phyloP scores from a whole-genome alignment of 2,113 vertebrate species.

The Gallinago jamesoni region DNA sequence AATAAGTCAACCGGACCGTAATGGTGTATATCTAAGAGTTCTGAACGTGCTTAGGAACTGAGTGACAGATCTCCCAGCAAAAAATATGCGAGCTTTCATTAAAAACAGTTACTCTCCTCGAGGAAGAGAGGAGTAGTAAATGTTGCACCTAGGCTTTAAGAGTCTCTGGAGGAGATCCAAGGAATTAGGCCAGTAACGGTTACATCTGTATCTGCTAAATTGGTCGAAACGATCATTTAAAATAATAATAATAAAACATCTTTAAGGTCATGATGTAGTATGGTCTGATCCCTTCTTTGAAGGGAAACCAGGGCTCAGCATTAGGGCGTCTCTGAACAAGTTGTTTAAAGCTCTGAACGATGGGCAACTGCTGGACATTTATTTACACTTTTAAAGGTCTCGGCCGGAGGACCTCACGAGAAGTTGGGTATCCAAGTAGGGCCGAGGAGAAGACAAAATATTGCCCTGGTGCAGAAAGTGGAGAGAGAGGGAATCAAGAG shows the following conservation, averaged over 20 bases:
- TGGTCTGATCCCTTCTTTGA: neutral
- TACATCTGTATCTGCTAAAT: slow-evolving; percentile 67
- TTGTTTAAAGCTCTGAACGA: neutral
- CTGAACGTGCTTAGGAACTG: neutral
- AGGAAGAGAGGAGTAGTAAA: slow-evolving; percentile 25
- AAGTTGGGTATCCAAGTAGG: fast-evolving
- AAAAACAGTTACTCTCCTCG: neutral
- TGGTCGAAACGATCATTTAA: slow-evolving; percentile 52
- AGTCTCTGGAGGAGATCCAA: slow-evolving; percentile 55
- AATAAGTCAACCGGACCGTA: neutral
- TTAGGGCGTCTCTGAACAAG: neutral
- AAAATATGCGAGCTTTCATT: slow-evolving; percentile 50
- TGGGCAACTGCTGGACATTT: neutral
- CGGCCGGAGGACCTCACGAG: fast-evolving
- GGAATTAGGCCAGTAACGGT: slow-evolving; percentile 53
- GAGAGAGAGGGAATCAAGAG: neutral
- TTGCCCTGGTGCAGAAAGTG: neutral
- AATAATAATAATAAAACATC: slow-evolving; percentile 61
- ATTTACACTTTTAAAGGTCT: neutral
- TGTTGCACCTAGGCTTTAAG: slow-evolving; percentile 61
- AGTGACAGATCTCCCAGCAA: slow-evolving; percentile 20
- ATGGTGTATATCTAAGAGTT: slow-evolving; percentile 34
- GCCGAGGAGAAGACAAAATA: neutral
- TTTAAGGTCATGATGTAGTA: slow-evolving; percentile 10
- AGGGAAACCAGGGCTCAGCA: neutral